Base-by-base conservation (phyloP, 2,888 invertebrate species). In the Melanophora roralis region DNA sequence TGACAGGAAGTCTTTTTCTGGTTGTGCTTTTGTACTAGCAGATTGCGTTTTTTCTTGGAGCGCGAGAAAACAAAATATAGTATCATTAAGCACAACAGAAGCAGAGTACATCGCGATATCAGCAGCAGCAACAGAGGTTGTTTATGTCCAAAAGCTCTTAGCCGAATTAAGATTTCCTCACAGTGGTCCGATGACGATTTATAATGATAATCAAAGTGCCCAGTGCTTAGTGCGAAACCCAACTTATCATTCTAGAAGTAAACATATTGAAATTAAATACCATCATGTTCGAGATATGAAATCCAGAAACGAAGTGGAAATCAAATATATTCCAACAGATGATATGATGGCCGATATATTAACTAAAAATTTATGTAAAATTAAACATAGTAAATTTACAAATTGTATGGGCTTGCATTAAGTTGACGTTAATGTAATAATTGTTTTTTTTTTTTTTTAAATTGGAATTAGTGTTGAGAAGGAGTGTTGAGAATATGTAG, bases 11-110 rank as follows among this genome's bases (percentile, higher is more conserved):
- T 62, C 71, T 9, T 71, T 60, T 27, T 60, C 60, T 7, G 71
- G 71, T 12, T 71, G 62, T 11, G 34, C n/a, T 0, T 71, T 71
- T 34, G 16, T 32, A 12, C 47, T 36, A 36, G 62, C 62, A 1
- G 11, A 34, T n/a, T 72, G 72, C 11, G 62, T 45, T 4, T 72
- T 62, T 62, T 3, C 72, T 5, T 62, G 72, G 72, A 21, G 23
- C 4, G 72, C 62, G 0, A 72, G 14, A 16, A 72, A 53, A 4
- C 72, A 72, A n/a, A 62, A 53, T n/a, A 3, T 55, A 2, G 62
- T 53, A 8, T 51, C 60, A 1, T 40, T 71, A 12, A 71, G 71
- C 14, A 60, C 32, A 1, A 62, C 72, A 0, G 72, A 71, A 32
- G 53, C 71, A 2, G 71, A 71, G 14, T 71, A 62, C 7, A 16